These are phyloP conservation scores for Zaprionus lachaisei DNA, from an alignment of 1,140 invertebrate species.

Conservation along the genomic window DNA sequence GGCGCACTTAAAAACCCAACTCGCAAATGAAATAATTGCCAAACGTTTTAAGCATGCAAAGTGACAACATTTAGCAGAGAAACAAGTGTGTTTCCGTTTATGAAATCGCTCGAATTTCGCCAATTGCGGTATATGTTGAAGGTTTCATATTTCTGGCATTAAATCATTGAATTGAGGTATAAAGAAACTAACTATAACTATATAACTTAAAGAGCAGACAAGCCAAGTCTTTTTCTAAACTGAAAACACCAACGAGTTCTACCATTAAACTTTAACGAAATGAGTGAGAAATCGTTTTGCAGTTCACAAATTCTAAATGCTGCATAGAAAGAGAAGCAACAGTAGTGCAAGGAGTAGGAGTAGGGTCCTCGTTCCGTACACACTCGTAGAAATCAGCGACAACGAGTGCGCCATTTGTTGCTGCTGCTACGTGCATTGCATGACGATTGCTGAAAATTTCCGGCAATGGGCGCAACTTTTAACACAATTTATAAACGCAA, in stretches of 20 bases:
- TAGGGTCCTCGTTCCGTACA: constrained; percentile 1
- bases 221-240: no score
- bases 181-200: no score
- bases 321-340: neutral
- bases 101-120: neutral
- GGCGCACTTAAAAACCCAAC: constrained; percentile 29
- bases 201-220: no score
- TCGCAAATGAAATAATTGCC: constrained; percentile 75
- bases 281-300: neutral
- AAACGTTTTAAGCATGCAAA: constrained; percentile 73
- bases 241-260: neutral
- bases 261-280: neutral
- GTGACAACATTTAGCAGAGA: constrained; percentile 44
- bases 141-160: neutral
- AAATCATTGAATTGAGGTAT: no score
- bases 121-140: neutral
- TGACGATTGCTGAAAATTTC: constrained; percentile 55
- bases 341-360: neutral
- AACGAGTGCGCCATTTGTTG: constrained; percentile 49
- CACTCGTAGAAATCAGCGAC: constrained; percentile 56
- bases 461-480: constrained; percentile 66
- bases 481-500: constrained; percentile 79
- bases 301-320: constrained; percentile 12
- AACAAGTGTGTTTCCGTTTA: constrained; percentile 9
- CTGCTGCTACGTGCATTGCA: constrained; percentile 65